Conservation (phyloP, 2,888 invertebrate genomes). For the Trichopoda pennipes region DNA sequence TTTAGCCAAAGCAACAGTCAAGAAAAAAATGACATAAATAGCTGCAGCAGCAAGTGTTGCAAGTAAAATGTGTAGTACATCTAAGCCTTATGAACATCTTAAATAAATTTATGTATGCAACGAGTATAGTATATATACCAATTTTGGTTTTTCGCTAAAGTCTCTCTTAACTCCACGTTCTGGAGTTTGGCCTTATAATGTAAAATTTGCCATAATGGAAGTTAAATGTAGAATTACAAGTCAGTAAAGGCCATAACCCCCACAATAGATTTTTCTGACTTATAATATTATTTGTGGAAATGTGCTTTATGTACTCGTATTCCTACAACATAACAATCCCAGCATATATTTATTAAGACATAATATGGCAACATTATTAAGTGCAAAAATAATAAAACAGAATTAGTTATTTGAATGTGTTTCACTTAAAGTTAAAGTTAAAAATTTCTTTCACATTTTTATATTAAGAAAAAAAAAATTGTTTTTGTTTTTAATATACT, state of each 20-base stretch:
- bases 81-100: neutral
- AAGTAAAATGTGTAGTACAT: neutral
- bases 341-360: neutral
- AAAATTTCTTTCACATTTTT: no score
- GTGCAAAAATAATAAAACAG: no score
- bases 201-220: no score
- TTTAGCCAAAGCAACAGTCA: constrained; percentile 12
- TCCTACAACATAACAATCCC: neutral
- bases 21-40: constrained; percentile 6
- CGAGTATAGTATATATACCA: neutral
- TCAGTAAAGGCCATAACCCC: neutral
- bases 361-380: no score
- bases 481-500: no score
- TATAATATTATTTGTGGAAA: neutral
- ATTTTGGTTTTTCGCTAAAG: neutral
- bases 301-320: neutral
- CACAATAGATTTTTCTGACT: neutral
- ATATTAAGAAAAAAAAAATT: no score
- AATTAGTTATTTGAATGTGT: no score
- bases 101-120: neutral
- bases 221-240: no score
- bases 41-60: constrained; percentile 42
- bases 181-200: no score
- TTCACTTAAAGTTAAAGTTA: no score
- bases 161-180: no score